These are phyloP conservation scores for Epistrophe eligans DNA, from an alignment of 2,888 invertebrate species.

Conservation along the genomic window DNA sequence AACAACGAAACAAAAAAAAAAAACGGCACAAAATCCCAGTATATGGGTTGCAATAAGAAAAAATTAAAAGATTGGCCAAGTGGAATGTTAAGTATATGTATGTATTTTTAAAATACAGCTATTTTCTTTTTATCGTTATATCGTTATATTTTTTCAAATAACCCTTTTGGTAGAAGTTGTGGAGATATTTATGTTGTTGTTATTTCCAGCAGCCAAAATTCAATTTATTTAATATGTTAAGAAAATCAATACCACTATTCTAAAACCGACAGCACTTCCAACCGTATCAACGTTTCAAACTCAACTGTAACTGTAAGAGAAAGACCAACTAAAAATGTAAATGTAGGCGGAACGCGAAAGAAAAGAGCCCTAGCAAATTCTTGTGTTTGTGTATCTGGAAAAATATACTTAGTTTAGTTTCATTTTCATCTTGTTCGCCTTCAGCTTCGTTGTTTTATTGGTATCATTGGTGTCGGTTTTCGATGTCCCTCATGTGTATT, in stretches of 20 bases:
- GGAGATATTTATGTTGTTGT: conserved; percentile 5
- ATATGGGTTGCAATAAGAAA: conserved; percentile 18
- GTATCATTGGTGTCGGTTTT: too few relatives aligned
- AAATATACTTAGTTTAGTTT: not conserved
- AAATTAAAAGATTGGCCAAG: conserved; percentile 42
- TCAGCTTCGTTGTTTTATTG: too few relatives aligned
- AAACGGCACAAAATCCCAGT: conserved; percentile 46
- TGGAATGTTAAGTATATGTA: conserved; percentile 40
- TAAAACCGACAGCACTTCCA: conserved; percentile 25
- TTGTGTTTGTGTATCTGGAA: not conserved
- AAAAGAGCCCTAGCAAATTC: not conserved
- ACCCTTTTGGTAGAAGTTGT: conserved; percentile 47
- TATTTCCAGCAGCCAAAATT: conserved; percentile 18
- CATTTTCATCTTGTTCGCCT: not conserved
- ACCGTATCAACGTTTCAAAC: conserved; percentile 51
- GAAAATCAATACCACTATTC: not conserved
- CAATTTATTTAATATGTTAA: not conserved
- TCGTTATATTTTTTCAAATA: conserved; percentile 19
- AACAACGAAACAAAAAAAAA: conserved; percentile 54
- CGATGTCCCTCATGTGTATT: too few relatives aligned
- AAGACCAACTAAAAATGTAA: not conserved
- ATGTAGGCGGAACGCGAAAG: not conserved
- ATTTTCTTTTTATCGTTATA: conserved; percentile 24
- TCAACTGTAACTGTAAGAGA: conserved; percentile 66
- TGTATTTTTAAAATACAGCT: not conserved